Base-by-base conservation (phyloP, 1,140 invertebrate species). In the Limonius californicus region DNA sequence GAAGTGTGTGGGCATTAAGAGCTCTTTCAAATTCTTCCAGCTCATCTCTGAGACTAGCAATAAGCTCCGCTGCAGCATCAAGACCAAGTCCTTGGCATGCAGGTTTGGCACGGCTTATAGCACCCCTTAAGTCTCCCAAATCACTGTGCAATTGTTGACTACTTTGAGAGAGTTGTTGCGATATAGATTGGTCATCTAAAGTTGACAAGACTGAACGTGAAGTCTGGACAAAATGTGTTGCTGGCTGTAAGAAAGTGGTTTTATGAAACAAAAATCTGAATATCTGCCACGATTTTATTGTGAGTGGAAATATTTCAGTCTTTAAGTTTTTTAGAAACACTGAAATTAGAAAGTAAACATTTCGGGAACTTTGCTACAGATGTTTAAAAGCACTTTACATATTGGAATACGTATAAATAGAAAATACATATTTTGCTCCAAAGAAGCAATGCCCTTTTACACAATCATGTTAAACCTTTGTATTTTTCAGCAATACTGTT, bases 51-150 rank as follows among this genome's bases (percentile, higher is more conserved):
- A 98, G 79, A 47, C 85, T 86, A 2, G 84, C 80, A 21, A 98
- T 89, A 15, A 93, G 80, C 64, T 95, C 90, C 15, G 92, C 79
- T 0, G 93, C 93, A 0, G 90, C 89, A 66, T 92, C 89, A 45
- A 91, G 75, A 72, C 95, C 94, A 62, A 93, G 79, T n/a, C 90
- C 90, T 64, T 89, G 90, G 74, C 92, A 95, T 0, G 89, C 89
- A 72, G 95, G 89, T 66, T 92, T 87, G 0, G 94, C 91, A 20
- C 94, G 87, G 54, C 84, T 86, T 0, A 95, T 83, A 6, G 93
- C 88, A 18, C 70, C 79, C 70, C 91, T 81, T 1, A 97, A 79
- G 63, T 95, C 93, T 0, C 87, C 84, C 7, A 95, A 79, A 59
- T 89, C 88, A 9, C 85, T 79, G 1, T 88, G 85, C 59, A 96